These are phyloP conservation scores for Tupiocoris notatus DNA, from an alignment of 2,888 invertebrate species.

Conservation along the genomic window DNA sequence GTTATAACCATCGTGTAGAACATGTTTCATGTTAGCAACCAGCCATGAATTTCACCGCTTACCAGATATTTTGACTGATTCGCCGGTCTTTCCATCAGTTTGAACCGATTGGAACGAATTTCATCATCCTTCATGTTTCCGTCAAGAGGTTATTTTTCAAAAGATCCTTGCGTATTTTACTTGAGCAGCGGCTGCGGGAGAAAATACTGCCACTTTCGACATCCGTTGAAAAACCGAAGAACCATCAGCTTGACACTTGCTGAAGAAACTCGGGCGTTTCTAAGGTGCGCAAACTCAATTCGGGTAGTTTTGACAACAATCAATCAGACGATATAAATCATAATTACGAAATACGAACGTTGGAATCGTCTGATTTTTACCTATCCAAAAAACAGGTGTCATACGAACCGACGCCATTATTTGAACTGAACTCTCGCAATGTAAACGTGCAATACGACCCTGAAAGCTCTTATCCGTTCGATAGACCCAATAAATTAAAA, in stretches of 20 bases:
- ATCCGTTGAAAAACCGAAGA: constrained; percentile 64
- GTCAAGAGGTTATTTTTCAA: constrained; percentile 84
- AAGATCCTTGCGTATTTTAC: constrained; percentile 81
- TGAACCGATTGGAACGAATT: no score
- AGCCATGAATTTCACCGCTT: no score
- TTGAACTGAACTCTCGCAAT: constrained; percentile 57
- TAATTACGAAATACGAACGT: no score
- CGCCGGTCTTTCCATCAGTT: no score
- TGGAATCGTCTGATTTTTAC: no score
- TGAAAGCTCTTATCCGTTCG: constrained; percentile 51
- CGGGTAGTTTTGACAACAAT: not conserved
- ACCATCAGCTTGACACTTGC: not conserved
- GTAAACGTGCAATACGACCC: constrained; percentile 47
- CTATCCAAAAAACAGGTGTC: no score
- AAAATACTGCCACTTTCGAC: constrained; percentile 91
- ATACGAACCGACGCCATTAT: constrained; percentile 68
- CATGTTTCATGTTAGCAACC: no score
- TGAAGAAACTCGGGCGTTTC: constrained; percentile 56
- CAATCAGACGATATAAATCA: no score
- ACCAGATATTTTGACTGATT: no score
- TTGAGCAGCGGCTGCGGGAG: constrained; percentile 76
- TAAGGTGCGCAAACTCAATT: constrained; percentile 54
- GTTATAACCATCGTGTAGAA: no score
- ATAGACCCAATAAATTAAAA: no score
- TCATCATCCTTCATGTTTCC: no score